Conservation (phyloP, 2,797 vertebrate species). For the Macropodus opercularis region DNA sequence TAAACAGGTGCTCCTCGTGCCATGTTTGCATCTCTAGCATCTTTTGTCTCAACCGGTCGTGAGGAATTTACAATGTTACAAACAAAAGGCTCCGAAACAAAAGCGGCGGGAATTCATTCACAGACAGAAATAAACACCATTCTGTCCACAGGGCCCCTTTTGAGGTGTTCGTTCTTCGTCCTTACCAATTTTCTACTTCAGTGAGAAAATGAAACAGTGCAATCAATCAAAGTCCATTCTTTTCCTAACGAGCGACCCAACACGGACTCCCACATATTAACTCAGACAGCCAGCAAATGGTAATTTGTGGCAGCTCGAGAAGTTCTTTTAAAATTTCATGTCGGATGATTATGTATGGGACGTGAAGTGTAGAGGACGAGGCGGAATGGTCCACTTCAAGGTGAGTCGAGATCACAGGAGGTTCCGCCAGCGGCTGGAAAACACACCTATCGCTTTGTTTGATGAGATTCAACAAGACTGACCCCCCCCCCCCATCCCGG, state of each 20-base stretch:
- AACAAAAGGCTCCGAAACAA: constrained; percentile 33
- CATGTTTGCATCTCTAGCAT: neutral
- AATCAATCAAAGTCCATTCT: constrained; percentile 82
- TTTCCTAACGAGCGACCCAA: constrained; percentile 71
- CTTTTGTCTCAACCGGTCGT: constrained; percentile 11
- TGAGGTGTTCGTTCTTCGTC: constrained; percentile 72
- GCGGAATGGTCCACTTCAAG: constrained; percentile 58
- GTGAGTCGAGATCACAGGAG: constrained; percentile 65
- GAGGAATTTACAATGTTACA: neutral
- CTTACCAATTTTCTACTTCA: constrained; percentile 82
- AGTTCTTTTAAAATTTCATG: constrained; percentile 63
- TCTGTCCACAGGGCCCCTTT: constrained; percentile 49
- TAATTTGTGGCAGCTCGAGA: constrained; percentile 56
- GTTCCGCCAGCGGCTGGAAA: constrained; percentile 53
- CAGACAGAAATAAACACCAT: constrained; percentile 28
- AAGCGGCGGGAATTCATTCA: constrained; percentile 50
- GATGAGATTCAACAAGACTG: constrained; percentile 55
- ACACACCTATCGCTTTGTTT: constrained; percentile 48
- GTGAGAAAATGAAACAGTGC: constrained; percentile 69
- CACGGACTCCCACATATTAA: constrained; percentile 56
- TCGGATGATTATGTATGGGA: constrained; percentile 65
- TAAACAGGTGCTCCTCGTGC: neutral
- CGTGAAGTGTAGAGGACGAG: constrained; percentile 33
- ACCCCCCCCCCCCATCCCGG: too few species aligned
- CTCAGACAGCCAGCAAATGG: constrained; percentile 64